phyloP scores from a whole-genome alignment of 2,888 invertebrate genomes.

The Craniophora ligustri region DNA sequence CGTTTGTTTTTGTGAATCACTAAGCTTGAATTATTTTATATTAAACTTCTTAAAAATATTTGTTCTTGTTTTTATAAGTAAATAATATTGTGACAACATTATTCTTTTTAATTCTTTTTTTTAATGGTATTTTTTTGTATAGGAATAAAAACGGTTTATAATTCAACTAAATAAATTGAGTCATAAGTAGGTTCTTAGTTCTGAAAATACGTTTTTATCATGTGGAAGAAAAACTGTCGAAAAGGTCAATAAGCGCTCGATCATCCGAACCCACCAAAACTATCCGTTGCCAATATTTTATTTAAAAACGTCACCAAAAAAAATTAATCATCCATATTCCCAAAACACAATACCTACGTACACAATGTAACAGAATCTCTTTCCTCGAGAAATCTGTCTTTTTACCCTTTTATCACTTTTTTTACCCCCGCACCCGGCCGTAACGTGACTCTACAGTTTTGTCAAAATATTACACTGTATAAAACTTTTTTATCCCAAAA shows the following conservation, averaged over 20 bases:
- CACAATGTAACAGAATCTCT: conserved; percentile 50
- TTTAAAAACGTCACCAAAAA: conserved; percentile 5
- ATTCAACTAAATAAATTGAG: no score
- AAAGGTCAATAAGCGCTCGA: no score
- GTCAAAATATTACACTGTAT: conserved; percentile 85
- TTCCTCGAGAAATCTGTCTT: conserved; percentile 54
- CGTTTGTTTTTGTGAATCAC: conserved; percentile 1
- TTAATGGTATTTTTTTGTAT: no score
- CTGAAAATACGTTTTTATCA: no score
- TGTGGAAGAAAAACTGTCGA: no score
- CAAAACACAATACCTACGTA: conserved; percentile 29
- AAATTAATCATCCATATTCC: conserved; percentile 23
- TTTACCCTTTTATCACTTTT: conserved; percentile 54
- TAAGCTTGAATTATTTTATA: not conserved
- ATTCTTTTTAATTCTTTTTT: no score
- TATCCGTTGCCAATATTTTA: conserved; percentile 2
- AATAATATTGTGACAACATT: no score
- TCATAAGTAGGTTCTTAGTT: no score
- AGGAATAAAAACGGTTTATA: no score
- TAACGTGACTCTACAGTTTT: conserved; percentile 83
- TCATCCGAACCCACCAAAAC: conserved; percentile 7
- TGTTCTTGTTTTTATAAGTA: no score
- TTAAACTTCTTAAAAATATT: no score
- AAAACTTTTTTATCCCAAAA: conserved; percentile 71
- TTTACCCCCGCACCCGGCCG: conserved; percentile 63